phyloP scores from a whole-genome alignment of 1,140 invertebrate species.

The Lithobius niger region DNA sequence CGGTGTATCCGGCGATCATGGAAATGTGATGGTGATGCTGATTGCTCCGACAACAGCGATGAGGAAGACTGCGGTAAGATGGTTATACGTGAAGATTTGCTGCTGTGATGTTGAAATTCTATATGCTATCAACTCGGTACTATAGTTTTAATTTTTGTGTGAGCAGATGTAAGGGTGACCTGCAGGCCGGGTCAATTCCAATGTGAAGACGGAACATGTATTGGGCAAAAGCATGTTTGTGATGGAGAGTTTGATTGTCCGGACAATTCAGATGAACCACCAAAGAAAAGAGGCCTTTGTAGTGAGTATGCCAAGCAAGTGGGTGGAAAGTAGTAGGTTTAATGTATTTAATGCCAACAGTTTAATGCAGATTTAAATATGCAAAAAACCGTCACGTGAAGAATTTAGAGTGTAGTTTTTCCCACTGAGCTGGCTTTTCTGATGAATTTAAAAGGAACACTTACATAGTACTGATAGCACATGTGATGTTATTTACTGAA shows the following conservation, averaged over 20 bases:
- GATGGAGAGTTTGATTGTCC: conserved; percentile 46
- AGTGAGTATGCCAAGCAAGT: no score
- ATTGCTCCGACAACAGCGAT: conserved; percentile 35
- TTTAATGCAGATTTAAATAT: no score
- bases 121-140: not conserved
- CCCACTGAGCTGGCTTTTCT: no score
- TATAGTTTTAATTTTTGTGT: not conserved
- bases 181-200: conserved; percentile 17
- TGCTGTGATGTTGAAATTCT: no score
- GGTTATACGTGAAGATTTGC: no score
- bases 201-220: conserved; percentile 25
- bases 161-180: not conserved
- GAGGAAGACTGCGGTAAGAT: conserved; percentile 22
- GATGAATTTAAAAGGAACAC: no score
- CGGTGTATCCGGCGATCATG: conserved; percentile 45
- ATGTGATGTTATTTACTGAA: no score
- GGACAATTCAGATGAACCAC: conserved; percentile 44
- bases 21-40: conserved; percentile 51
- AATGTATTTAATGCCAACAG: no score
- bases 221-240: conserved; percentile 26
- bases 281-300: conserved; percentile 2
- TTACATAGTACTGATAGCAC: no score
- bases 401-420: no score
- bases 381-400: no score
- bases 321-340: no score